Evolutionary conservation across 1,140 invertebrate species (phyloP), one percentile per base, ranked within the genome.

Genomic region (Eciton burchellii): DNA sequence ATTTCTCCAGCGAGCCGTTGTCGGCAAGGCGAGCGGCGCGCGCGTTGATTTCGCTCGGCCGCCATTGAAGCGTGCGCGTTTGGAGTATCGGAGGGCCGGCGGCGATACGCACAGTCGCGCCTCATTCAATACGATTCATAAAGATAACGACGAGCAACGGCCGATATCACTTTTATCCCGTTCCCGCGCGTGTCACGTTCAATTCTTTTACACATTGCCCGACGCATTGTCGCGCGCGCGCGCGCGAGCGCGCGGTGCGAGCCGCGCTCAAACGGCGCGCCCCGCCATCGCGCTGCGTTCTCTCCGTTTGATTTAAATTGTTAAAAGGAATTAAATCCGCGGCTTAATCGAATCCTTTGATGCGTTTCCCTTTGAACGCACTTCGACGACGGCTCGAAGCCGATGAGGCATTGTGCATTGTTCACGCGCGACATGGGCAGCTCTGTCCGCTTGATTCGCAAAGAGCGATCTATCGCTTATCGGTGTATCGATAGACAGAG

Each of bases 31-130:
- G 29, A 41, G 54, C 56, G 76, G 83, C 60, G 74, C 70, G 41
- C 45, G 66, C 84, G 79, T 81, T 79, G 73, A 89, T 85, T 88
- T 82, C 68, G 43, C 52, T 71, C 45, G 24, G 54, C 57, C 52
- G 57, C 35, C 43, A 65, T 76, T 71, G 77, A 85, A 81, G 59
- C 29, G 26, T 6, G 29, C 47, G 60, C 47, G 60, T 63, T 63
- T 70, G 43, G 26, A 82, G 66, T 73, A 82, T 77, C 73, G 19
- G 73, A 76, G 47, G 45, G 60, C 65, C 29, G 26, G 29, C 60
- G 59, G 14, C 43, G 14, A 76, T 43, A n/a, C n/a, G 41, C 47
- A 65, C 59, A 65, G 45, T 76, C 29, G 26, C 29, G 26, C 59
- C 65, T 76, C 29, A 65, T 76, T 76, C 65, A 59, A 81, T 71